These are phyloP conservation scores for Sisor rabdophorus DNA, from an alignment of 2,113 vertebrate genomes.

Conservation along the genomic window DNA sequence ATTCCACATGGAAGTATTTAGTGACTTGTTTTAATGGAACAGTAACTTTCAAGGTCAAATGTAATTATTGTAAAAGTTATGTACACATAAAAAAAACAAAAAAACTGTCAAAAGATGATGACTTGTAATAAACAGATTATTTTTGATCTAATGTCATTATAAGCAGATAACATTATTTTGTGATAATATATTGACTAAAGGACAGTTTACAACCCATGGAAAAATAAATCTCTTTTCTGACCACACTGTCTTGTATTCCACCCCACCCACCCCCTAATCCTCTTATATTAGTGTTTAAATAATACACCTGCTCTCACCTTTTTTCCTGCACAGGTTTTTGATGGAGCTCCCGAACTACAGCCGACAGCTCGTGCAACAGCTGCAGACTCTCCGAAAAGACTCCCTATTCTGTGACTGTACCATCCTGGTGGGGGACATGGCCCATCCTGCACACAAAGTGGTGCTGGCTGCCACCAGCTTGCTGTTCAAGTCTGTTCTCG, in stretches of 20 bases:
- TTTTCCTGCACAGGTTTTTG: neutral
- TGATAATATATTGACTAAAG: neutral
- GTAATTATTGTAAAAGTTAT: neutral
- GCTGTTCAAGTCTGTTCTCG: slow-evolving; percentile 81
- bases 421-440: slow-evolving; percentile 70
- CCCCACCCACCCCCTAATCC: too few species aligned
- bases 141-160: neutral
- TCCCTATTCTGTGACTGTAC: slow-evolving; percentile 83
- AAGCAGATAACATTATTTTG: neutral
- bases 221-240: neutral
- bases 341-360: slow-evolving; percentile 84
- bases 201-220: neutral
- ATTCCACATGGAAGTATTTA: neutral
- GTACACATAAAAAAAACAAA: neutral
- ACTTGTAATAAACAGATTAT: too few species aligned
- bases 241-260: neutral
- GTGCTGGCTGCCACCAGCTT: slow-evolving; percentile 84
- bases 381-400: slow-evolving; percentile 77
- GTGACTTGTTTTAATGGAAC: neutral
- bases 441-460: slow-evolving; percentile 81
- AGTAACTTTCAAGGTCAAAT: too few species aligned
- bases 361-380: slow-evolving; percentile 81
- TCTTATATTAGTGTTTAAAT: neutral
- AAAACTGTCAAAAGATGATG: too few species aligned
- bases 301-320: neutral